phyloP scores from a whole-genome alignment of 1,140 invertebrate species.

The Drosophila willistoni region DNA sequence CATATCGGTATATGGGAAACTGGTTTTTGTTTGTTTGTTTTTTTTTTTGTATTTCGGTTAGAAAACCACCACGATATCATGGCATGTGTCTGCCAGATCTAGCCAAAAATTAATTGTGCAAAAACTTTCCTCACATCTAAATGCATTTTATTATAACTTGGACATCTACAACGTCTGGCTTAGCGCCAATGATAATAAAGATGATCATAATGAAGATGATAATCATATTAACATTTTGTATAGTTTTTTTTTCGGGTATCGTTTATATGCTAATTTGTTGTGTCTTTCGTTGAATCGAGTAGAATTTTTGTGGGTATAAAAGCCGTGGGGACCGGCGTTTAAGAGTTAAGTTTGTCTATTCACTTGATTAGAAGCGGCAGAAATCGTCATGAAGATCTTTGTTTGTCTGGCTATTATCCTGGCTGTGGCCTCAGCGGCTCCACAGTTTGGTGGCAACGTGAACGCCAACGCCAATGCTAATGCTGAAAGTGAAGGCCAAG shows the following conservation, averaged over 20 bases:
- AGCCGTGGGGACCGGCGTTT: neutral
- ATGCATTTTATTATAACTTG: slow-evolving; percentile 5
- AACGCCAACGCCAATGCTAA: neutral
- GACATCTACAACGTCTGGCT: neutral
- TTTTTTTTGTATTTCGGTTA: neutral
- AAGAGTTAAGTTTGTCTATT: slow-evolving; percentile 2
- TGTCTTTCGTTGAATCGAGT: neutral
- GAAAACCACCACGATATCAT: slow-evolving; percentile 3
- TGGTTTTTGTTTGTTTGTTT: neutral
- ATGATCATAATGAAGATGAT: slow-evolving; percentile 2
- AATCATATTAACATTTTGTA: slow-evolving; percentile 1
- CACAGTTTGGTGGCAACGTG: neutral
- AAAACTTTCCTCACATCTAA: slow-evolving; percentile 10
- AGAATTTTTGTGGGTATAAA: slow-evolving; percentile 7
- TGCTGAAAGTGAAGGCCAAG: neutral
- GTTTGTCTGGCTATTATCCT: slow-evolving; percentile 9
- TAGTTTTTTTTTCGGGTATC: slow-evolving; percentile 9
- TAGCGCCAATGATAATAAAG: neutral
- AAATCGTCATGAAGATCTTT: neutral
- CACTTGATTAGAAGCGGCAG: neutral
- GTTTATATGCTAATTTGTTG: slow-evolving; percentile 7
- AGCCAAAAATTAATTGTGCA: slow-evolving; percentile 11
- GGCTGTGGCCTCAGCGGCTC: neutral
- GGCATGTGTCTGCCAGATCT: slow-evolving; percentile 1
- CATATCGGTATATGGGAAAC: neutral